Evolutionary conservation across 2,888 invertebrate genomes (phyloP).

Genomic region (Busseola fusca): DNA sequence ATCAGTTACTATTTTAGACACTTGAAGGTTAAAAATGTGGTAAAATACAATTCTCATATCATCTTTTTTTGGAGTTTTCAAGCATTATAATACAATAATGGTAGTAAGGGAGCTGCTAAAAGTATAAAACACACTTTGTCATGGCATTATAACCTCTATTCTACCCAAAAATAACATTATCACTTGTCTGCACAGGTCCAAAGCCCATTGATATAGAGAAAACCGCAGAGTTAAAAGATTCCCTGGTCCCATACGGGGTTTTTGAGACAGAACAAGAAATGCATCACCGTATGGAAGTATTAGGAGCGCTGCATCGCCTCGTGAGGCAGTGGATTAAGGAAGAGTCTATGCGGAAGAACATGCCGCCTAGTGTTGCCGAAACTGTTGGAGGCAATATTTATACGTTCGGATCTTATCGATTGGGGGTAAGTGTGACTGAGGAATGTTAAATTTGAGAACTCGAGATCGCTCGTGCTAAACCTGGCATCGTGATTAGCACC

Average conservation of each 20-base stretch:
- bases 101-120: not conserved
- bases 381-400: conserved; percentile 99
- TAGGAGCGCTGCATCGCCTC: conserved; percentile 95
- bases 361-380: conserved; percentile 97
- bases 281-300: conserved; percentile 95
- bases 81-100: not conserved
- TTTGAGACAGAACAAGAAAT: conserved; percentile 97
- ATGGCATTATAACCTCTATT: not conserved
- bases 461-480: not conserved
- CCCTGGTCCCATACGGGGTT: conserved; percentile 94
- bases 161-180: not conserved
- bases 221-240: conserved; percentile 93
- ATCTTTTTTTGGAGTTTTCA: too few species aligned
- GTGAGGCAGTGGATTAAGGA: conserved; percentile 98
- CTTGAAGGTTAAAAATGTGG: not conserved
- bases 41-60: not conserved
- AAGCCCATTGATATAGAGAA: conserved; percentile 93
- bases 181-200: conserved; percentile 86
- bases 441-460: too few species aligned
- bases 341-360: conserved; percentile 95
- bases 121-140: not conserved
- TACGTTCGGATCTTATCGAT: conserved; percentile 99
- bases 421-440: conserved; percentile 91
- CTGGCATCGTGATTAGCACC: too few species aligned
- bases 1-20: not conserved